Evolutionary conservation across 2,888 invertebrate genomes (phyloP).

Genomic region (Blastobasis lacticolella): DNA sequence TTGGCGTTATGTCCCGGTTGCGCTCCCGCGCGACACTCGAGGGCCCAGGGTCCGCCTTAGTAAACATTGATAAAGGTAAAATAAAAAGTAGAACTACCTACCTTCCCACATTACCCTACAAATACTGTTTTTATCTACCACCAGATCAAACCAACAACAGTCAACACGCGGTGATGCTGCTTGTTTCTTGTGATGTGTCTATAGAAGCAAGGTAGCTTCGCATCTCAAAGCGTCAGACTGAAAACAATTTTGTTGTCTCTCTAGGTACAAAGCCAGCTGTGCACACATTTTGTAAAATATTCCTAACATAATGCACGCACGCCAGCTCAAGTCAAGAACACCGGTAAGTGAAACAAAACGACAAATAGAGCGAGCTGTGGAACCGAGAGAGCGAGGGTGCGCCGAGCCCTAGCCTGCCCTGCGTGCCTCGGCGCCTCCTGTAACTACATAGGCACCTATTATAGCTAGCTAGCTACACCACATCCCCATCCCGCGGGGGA

Average conservation of each 20-base stretch:
- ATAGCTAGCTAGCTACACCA: constrained; percentile 16
- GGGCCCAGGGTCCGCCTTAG: no score
- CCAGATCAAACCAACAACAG: no score
- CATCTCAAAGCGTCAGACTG: not conserved
- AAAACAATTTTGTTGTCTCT: not conserved
- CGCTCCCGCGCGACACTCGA: no score
- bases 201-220: not conserved
- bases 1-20: no score
- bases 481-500: constrained; percentile 34
- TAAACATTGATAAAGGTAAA: not conserved
- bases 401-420: constrained; percentile 23
- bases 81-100: not conserved
- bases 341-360: constrained; percentile 41
- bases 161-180: no score
- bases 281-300: constrained; percentile 36
- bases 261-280: constrained; percentile 2
- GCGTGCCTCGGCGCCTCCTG: constrained; percentile 7
- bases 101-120: not conserved
- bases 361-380: constrained; percentile 29
- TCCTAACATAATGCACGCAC: constrained; percentile 30
- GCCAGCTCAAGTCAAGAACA: constrained; percentile 42
- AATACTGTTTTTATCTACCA: no score
- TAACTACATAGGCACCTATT: constrained; percentile 15
- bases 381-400: constrained; percentile 51
- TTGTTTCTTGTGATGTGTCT: not conserved